Conservation (phyloP, 2,888 invertebrate genomes). For the Dasysyrphus albostriatus region DNA sequence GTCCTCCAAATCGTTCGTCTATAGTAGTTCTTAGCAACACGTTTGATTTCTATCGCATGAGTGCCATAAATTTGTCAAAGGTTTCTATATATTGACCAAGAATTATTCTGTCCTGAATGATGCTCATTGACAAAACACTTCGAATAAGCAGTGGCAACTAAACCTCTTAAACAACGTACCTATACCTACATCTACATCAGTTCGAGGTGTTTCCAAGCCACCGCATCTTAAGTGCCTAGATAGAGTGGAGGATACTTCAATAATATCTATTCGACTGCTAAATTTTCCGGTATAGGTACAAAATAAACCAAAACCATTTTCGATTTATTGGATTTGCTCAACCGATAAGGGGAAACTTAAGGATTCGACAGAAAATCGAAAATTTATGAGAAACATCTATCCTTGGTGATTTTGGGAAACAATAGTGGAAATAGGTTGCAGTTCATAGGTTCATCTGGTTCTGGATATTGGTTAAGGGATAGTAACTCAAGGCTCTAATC, state of each 20-base stretch:
- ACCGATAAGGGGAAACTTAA: constrained; percentile 51
- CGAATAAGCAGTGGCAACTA: constrained; percentile 9
- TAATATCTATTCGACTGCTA: constrained; percentile 65
- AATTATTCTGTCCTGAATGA: constrained; percentile 1
- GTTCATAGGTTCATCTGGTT: constrained; percentile 5
- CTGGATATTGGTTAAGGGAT: constrained; percentile 12
- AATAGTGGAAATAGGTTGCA: constrained; percentile 41
- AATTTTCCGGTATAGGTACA: constrained; percentile 47
- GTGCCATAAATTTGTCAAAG: constrained; percentile 28
- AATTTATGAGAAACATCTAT: constrained; percentile 63
- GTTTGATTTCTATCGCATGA: constrained; percentile 5
- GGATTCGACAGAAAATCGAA: constrained; percentile 64
- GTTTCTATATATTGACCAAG: constrained; percentile 13
- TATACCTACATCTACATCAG: neutral
- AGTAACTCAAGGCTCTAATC: constrained; percentile 23
- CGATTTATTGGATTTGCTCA: constrained; percentile 60
- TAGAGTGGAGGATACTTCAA: constrained; percentile 37
- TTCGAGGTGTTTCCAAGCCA: constrained; percentile 50
- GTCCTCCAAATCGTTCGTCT: constrained; percentile 7
- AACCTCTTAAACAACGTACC: neutral
- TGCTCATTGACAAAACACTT: constrained; percentile 6
- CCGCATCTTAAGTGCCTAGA: constrained; percentile 57
- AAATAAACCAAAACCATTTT: constrained; percentile 58
- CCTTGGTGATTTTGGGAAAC: constrained; percentile 53
- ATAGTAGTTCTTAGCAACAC: constrained; percentile 13